Evolutionary conservation across 2,113 vertebrate species (phyloP).

Genomic region (Anhinga rufa): DNA sequence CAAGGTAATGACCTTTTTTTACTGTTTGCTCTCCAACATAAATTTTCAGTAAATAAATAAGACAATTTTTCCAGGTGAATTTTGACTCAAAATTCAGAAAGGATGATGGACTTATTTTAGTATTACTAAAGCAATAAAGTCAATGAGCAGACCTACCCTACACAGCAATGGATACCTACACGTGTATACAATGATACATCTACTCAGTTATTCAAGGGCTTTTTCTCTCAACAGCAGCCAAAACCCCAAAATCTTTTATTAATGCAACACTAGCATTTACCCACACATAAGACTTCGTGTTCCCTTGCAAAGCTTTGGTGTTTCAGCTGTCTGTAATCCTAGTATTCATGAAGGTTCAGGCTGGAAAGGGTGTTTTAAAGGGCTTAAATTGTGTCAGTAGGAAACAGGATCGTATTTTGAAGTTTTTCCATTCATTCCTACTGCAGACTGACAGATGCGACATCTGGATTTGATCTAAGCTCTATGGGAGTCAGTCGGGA

Average conservation of each 20-base stretch:
- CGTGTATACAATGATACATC: too few species aligned
- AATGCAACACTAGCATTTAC: background rate
- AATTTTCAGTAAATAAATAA: background rate
- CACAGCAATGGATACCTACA: too few species aligned
- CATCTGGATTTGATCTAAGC: background rate
- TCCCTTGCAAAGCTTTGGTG: background rate
- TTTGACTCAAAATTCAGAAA: background rate
- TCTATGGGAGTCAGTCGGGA: accelerated
- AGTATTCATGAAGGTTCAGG: background rate
- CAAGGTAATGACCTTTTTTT: background rate
- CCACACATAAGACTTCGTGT: background rate
- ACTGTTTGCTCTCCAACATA: background rate
- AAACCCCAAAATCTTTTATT: background rate
- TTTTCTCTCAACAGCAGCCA: background rate
- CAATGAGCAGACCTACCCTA: background rate
- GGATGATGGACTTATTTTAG: background rate
- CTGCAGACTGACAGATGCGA: background rate
- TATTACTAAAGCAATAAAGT: background rate
- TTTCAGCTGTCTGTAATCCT: background rate
- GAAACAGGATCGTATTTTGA: background rate
- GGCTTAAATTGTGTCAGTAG: accelerated
- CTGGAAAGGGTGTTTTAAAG: background rate
- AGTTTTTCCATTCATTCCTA: background rate
- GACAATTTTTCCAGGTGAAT: background rate
- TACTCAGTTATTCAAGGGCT: background rate